phyloP scores from a whole-genome alignment of 2,888 invertebrate genomes.

The Ernsta delagoae region DNA sequence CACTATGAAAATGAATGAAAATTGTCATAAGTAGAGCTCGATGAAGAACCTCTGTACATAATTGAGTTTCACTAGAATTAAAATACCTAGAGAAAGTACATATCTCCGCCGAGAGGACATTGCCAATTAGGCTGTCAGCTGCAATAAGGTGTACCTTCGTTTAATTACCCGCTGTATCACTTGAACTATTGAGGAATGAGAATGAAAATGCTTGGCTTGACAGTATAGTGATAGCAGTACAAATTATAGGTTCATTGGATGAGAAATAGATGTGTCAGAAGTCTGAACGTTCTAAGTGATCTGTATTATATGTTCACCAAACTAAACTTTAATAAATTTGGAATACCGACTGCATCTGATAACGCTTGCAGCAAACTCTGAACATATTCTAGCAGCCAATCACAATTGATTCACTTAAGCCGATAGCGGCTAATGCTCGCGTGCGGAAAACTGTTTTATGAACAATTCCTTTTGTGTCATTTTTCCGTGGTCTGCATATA shows the following conservation, averaged over 20 bases:
- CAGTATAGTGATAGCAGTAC: not conserved
- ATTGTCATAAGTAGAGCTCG: conserved; percentile 29
- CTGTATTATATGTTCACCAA: no score
- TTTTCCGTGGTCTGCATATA: conserved; percentile 15
- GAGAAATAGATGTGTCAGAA: not conserved
- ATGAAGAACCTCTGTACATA: conserved; percentile 30
- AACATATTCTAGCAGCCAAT: no score
- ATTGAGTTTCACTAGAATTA: conserved; percentile 46
- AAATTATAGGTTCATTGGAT: not conserved
- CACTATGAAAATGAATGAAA: conserved; percentile 30
- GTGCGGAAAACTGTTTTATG: no score
- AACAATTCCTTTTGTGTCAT: no score
- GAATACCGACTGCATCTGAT: no score
- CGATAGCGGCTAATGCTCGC: no score
- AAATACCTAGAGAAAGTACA: conserved; percentile 46
- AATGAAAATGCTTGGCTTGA: conserved; percentile 15
- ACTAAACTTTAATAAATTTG: no score
- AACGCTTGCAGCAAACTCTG: no score
- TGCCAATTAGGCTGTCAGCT: conserved; percentile 46
- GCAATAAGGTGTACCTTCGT: conserved; percentile 42
- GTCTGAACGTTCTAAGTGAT: no score
- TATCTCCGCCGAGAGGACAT: conserved; percentile 46
- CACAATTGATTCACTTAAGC: no score
- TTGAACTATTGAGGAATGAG: conserved; percentile 28
- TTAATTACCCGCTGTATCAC: conserved; percentile 36